phyloP scores from a whole-genome alignment of 1,140 invertebrate genomes.

The Macrosteles quadrilineatus region DNA sequence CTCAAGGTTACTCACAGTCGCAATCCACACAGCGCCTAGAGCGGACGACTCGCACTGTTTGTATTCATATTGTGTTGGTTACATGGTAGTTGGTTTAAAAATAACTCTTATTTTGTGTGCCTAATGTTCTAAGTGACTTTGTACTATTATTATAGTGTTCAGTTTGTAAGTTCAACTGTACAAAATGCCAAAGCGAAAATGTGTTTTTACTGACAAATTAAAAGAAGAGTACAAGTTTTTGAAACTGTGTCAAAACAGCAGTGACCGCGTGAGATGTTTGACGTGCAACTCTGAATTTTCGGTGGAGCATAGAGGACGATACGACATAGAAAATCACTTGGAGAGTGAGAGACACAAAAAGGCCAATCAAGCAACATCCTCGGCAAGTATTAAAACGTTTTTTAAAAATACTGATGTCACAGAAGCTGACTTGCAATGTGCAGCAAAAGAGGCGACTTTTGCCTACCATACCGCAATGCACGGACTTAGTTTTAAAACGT shows the following conservation, averaged over 20 bases:
- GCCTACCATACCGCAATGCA: constrained; percentile 42
- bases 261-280: neutral
- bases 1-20: neutral
- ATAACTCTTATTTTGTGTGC: no score
- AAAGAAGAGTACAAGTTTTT: neutral
- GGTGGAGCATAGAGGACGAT: neutral
- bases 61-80: no score
- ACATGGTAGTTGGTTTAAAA: no score
- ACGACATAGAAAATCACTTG: neutral
- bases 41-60: no score
- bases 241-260: neutral
- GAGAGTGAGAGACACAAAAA: neutral
- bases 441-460: constrained; percentile 38
- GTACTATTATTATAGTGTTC: neutral
- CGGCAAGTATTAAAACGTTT: neutral
- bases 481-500: constrained; percentile 41
- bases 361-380: neutral
- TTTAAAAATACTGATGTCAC: no score
- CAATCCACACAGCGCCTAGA: neutral
- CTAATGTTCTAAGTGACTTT: no score
- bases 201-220: neutral
- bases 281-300: neutral
- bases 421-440: constrained; percentile 1
- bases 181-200: neutral
- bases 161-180: neutral